Evolutionary conservation across 2,797 vertebrate genomes (phyloP).

Genomic region (Chromobotia macracanthus): DNA sequence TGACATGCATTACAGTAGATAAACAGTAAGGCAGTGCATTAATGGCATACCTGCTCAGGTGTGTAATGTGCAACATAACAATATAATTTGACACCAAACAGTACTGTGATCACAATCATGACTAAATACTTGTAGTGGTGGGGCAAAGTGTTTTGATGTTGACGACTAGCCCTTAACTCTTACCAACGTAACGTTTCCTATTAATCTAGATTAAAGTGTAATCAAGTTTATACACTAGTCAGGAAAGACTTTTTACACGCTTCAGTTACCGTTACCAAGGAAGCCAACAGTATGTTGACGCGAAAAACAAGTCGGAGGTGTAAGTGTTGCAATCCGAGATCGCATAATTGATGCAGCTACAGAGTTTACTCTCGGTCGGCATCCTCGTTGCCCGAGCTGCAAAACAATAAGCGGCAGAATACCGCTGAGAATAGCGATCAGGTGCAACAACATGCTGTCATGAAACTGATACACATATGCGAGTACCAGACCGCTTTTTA

Average conservation of each 20-base stretch:
- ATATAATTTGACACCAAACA: constrained; percentile 17
- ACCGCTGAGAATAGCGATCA: constrained; percentile 15
- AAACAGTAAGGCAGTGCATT: not conserved
- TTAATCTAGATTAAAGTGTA: not conserved
- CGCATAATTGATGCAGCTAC: constrained; percentile 23
- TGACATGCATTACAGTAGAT: constrained; percentile 1
- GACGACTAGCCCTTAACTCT: not conserved
- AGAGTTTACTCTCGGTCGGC: constrained; percentile 1
- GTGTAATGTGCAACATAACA: not conserved
- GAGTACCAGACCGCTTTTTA: not conserved
- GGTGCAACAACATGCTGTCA: constrained; percentile 31
- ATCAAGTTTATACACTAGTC: not conserved
- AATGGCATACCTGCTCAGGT: constrained; percentile 15
- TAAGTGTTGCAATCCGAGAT: constrained; percentile 35
- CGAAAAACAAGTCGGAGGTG: constrained; percentile 38
- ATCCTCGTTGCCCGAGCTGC: not conserved
- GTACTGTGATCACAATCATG: not conserved
- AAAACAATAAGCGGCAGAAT: constrained; percentile 33
- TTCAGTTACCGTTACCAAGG: not conserved
- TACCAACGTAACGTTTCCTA: not conserved
- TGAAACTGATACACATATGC: constrained; percentile 15
- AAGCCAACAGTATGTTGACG: constrained; percentile 14
- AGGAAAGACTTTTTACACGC: not conserved
- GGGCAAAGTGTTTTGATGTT: too few species aligned
- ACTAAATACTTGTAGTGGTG: not conserved